Percentiles rank a stretch among this genome's conserved stretches.
Evolutionary conservation across 2,113 vertebrate species (phyloP).

Genomic region (Rana temporaria): DNA sequence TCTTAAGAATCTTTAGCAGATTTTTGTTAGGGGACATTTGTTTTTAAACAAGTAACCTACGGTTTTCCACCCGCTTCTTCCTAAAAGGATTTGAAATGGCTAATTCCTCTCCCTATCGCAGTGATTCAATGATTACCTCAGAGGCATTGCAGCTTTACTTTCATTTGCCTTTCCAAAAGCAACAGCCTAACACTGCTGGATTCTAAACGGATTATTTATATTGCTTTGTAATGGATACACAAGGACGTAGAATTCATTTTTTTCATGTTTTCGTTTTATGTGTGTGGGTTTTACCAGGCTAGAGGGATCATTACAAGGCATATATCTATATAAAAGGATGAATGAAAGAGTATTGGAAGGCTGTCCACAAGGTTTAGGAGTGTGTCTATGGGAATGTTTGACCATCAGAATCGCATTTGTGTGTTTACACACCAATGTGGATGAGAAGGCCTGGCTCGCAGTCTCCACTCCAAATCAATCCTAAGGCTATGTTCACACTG

Average conservation of each 20-base stretch:
- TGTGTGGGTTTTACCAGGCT: too few species aligned
- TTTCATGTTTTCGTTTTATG: background rate
- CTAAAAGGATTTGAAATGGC: conserved; percentile 34
- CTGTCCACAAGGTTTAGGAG: too few species aligned
- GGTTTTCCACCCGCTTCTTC: background rate
- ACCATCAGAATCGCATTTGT: too few species aligned
- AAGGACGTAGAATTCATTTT: background rate
- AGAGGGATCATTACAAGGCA: too few species aligned
- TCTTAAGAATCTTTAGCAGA: conserved; percentile 10
- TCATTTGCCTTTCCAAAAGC: conserved; percentile 3
- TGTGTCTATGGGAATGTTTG: too few species aligned
- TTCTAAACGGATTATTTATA: conserved; percentile 28
- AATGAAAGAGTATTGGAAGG: too few species aligned
- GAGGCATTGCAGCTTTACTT: conserved; percentile 32
- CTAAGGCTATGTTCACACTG: too few species aligned
- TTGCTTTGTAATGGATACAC: conserved; percentile 8
- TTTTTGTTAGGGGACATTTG: conserved; percentile 14
- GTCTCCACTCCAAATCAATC: too few species aligned
- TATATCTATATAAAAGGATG: too few species aligned
- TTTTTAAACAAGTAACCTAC: conserved; percentile 30
- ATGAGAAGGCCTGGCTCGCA: too few species aligned
- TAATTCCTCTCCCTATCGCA: conserved; percentile 26
- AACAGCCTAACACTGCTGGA: conserved; percentile 21
- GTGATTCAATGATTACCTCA: conserved; percentile 25
- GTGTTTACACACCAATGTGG: too few species aligned